Evolutionary conservation across 2,797 vertebrate genomes (phyloP).

Genomic region (Rousettus madagascariensis): DNA sequence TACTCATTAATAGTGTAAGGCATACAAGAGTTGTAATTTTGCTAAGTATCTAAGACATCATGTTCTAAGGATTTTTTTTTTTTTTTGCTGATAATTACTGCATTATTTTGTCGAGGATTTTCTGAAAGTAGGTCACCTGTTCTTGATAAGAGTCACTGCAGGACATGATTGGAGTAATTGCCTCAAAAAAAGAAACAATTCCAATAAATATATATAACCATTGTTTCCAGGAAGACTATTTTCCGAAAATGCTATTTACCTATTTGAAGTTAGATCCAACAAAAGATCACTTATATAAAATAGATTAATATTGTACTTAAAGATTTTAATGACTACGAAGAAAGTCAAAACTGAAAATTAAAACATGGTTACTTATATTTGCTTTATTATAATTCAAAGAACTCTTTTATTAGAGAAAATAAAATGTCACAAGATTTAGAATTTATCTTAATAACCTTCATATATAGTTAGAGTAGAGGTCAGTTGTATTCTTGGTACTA

Average conservation of each 20-base stretch:
- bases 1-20: constrained; percentile 3
- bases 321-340: constrained; percentile 13
- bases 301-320: constrained; percentile 36
- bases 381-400: constrained; percentile 37
- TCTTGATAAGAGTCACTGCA: constrained; percentile 56
- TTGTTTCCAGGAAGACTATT: not conserved
- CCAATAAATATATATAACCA: not conserved
- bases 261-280: not conserved
- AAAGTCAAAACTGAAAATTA: constrained; percentile 42
- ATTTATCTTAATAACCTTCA: not conserved
- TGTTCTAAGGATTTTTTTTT: constrained; percentile 39
- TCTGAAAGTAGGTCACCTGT: constrained; percentile 71
- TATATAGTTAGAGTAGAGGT: not conserved
- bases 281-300: constrained; percentile 26
- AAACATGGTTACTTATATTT: constrained; percentile 7
- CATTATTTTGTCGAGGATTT: constrained; percentile 65
- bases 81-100: constrained; percentile 59
- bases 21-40: constrained; percentile 37
- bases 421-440: constrained; percentile 23
- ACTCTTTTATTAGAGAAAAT: constrained; percentile 40
- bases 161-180: constrained; percentile 46
- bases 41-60: not conserved
- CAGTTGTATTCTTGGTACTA: constrained; percentile 32
- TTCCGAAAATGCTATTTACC: constrained; percentile 25
- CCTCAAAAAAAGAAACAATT: constrained; percentile 34